These are phyloP conservation scores for Temnothorax rugatulus DNA, from an alignment of 2,888 invertebrate genomes.

Conservation along the genomic window DNA sequence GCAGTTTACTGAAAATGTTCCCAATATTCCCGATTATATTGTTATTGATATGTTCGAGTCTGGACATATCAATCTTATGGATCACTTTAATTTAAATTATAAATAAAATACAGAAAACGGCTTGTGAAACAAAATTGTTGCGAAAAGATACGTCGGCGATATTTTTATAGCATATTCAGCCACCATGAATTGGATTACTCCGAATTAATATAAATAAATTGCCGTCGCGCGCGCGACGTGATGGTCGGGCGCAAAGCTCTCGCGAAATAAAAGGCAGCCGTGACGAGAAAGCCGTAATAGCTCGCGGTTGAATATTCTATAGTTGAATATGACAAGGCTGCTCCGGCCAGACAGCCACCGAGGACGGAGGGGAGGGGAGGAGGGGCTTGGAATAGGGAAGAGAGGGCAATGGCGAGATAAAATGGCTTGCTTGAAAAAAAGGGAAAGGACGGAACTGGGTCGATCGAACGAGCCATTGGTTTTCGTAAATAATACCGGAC, in stretches of 20 bases:
- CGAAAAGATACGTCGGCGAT: conserved; percentile 22
- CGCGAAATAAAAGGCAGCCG: conserved; percentile 49
- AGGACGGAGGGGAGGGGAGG: not conserved
- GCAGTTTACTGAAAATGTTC: not conserved
- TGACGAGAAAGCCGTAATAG: conserved; percentile 51
- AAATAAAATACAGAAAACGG: not conserved
- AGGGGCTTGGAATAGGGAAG: not conserved
- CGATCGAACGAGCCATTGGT: conserved; percentile 49
- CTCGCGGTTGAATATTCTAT: conserved; percentile 56
- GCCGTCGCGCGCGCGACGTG: conserved; percentile 32
- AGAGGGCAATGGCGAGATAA: conserved; percentile 44
- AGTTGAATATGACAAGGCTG: conserved; percentile 55
- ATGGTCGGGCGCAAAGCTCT: conserved; percentile 23
- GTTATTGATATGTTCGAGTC: not conserved
- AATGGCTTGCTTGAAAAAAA: conserved; percentile 41
- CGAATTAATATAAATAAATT: conserved; percentile 53
- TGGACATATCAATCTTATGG: not conserved
- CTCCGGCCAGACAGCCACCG: conserved; percentile 39
- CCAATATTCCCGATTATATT: not conserved
- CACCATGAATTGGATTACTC: conserved; percentile 40
- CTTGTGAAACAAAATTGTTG: conserved; percentile 21
- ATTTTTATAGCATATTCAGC: conserved; percentile 30
- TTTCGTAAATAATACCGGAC: conserved; percentile 47
- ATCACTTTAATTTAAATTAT: conserved; percentile 11
- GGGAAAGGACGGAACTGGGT: conserved; percentile 17